phyloP scores from a whole-genome alignment of 1,140 invertebrate species.

The Limonius californicus region DNA sequence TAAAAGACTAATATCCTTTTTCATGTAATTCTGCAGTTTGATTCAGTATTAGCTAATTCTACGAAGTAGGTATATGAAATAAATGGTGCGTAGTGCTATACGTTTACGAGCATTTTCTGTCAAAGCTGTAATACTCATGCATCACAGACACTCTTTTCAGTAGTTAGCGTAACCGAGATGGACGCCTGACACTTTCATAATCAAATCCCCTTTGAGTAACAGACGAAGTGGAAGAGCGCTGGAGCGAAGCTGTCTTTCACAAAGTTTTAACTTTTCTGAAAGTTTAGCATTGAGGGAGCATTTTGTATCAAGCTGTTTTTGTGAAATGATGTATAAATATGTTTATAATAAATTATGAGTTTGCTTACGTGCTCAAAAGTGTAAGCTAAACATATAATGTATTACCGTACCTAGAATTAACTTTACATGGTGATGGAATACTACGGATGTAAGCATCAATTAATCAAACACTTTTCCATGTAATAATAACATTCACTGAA shows the following conservation, averaged over 20 bases:
- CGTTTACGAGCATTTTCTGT: no score
- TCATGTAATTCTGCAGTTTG: no score
- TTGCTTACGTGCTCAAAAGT: not conserved
- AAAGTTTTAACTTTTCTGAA: slow-evolving; percentile 5
- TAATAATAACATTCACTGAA: no score
- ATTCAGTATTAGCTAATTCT: no score
- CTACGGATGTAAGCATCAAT: no score
- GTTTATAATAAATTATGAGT: not conserved
- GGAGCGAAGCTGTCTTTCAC: slow-evolving; percentile 6
- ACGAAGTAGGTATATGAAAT: no score
- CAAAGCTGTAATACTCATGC: not conserved
- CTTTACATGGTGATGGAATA: no score
- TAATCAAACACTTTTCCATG: no score
- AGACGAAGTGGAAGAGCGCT: slow-evolving; percentile 9
- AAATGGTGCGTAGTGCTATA: no score
- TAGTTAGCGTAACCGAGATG: slow-evolving; percentile 1
- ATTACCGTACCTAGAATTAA: no score
- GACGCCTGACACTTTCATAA: slow-evolving; percentile 12
- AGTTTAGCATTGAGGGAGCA: not conserved
- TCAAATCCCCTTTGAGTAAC: slow-evolving; percentile 11
- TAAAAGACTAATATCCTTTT: no score
- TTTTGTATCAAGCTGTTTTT: not conserved
- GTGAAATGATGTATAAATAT: not conserved
- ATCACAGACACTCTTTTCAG: not conserved
- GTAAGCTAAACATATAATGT: not conserved